A percentile compares a stretch with the other conserved stretches of the same genome.
phyloP scores from a whole-genome alignment of 2,888 invertebrate genomes.

The Phalera bucephala region DNA sequence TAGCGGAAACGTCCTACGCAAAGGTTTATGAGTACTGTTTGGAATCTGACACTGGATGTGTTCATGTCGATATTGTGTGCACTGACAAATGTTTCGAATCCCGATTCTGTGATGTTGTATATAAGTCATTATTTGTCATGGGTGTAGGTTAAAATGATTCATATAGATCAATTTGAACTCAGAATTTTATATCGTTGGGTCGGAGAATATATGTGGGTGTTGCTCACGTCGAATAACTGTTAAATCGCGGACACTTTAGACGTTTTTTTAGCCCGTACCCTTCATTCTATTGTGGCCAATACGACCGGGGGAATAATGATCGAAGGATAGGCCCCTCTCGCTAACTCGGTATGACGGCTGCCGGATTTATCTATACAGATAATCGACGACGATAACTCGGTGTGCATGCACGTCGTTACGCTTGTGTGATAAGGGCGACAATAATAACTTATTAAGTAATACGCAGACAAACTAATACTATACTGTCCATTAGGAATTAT shows the following conservation, averaged over 20 bases:
- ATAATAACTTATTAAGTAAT: constrained; percentile 4
- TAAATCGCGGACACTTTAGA: constrained; percentile 15
- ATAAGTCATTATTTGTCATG: too few relatives aligned
- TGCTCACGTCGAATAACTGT: constrained; percentile 37
- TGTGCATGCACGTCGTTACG: constrained; percentile 32
- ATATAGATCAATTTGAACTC: too few relatives aligned
- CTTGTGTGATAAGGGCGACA: constrained; percentile 22
- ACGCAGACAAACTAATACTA: not conserved
- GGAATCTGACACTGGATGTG: constrained; percentile 44
- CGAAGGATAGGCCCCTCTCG: constrained; percentile 52
- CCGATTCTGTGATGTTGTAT: constrained; percentile 16
- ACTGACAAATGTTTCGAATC: constrained; percentile 27
- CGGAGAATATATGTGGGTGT: too few relatives aligned
- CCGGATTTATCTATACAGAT: constrained; percentile 62
- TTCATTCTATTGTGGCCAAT: constrained; percentile 31
- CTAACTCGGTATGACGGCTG: constrained; percentile 41
- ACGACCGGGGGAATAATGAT: constrained; percentile 57
- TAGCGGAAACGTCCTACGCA: constrained; percentile 55
- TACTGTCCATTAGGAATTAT: not conserved
- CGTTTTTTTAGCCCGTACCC: constrained; percentile 26
- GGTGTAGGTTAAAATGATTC: too few relatives aligned
- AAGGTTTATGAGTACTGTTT: constrained; percentile 39
- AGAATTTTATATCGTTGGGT: too few relatives aligned
- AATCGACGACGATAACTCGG: constrained; percentile 48
- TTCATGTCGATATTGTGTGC: constrained; percentile 32